Conservation (phyloP, 2,797 vertebrate species). For the Betta splendens region DNA sequence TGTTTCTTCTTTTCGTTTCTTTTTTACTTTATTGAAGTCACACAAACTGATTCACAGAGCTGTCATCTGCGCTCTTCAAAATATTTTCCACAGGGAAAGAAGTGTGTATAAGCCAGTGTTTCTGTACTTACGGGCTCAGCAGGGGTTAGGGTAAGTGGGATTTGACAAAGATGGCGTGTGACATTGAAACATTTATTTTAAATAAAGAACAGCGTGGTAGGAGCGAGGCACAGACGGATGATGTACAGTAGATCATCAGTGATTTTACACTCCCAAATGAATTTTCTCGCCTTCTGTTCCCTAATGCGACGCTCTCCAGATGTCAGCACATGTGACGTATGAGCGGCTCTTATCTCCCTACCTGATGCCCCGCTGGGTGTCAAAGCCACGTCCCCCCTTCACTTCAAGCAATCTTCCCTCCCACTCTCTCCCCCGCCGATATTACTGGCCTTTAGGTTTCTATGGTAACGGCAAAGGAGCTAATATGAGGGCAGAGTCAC, state of each 20-base stretch:
- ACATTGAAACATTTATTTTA: conserved; percentile 29
- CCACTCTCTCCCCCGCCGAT: conserved; percentile 9
- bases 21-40: neutral
- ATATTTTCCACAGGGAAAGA: neutral
- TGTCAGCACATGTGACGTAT: conserved; percentile 36
- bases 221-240: conserved; percentile 16
- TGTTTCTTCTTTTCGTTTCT: neutral
- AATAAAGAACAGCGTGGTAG: neutral
- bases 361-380: conserved; percentile 20
- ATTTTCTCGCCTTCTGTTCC: conserved; percentile 29
- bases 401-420: conserved; percentile 4
- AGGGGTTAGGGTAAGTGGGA: conserved; percentile 18
- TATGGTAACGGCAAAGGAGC: conserved; percentile 66
- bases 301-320: conserved; percentile 41
- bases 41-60: neutral
- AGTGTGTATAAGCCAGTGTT: neutral
- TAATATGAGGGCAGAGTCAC: conserved; percentile 55
- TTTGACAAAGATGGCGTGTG: conserved; percentile 31
- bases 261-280: conserved; percentile 34
- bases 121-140: conserved; percentile 20
- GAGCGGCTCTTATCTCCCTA: conserved; percentile 17
- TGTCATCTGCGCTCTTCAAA: conserved; percentile 1
- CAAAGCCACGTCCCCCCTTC: conserved; percentile 20
- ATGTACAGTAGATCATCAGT: conserved; percentile 36
- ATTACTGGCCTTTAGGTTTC: conserved; percentile 68